These are phyloP conservation scores for Halcyon smyrnensis DNA, from an alignment of 2,797 vertebrate genomes.

Conservation along the genomic window DNA sequence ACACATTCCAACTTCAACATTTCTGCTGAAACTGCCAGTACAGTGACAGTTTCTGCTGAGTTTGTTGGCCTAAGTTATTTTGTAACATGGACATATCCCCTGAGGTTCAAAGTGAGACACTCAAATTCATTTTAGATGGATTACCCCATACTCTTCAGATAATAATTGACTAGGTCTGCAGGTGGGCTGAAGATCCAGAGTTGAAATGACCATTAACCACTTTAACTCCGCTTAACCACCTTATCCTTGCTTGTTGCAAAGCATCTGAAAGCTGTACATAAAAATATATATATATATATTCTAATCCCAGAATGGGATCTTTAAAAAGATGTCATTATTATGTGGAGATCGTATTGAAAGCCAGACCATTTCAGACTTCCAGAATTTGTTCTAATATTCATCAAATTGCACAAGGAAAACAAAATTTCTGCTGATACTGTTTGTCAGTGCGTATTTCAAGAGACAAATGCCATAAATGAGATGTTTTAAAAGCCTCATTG, in stretches of 20 bases:
- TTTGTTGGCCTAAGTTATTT: background rate
- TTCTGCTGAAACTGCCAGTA: background rate
- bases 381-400: background rate
- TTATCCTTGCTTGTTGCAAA: background rate
- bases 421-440: background rate
- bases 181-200: background rate
- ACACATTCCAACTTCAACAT: background rate
- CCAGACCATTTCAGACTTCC: background rate
- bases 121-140: background rate
- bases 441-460: background rate
- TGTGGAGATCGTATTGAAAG: background rate
- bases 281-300: rapidly evolving
- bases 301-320: background rate
- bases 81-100: background rate
- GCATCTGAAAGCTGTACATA: background rate
- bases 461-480: background rate
- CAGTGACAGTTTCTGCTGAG: background rate
- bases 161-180: background rate
- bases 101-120: background rate
- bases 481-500: background rate
- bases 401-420: background rate
- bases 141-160: background rate
- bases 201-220: background rate
- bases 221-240: background rate
- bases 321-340: background rate